Conservation (phyloP, 2,888 invertebrate species). For the Stenichneumon culpator region DNA sequence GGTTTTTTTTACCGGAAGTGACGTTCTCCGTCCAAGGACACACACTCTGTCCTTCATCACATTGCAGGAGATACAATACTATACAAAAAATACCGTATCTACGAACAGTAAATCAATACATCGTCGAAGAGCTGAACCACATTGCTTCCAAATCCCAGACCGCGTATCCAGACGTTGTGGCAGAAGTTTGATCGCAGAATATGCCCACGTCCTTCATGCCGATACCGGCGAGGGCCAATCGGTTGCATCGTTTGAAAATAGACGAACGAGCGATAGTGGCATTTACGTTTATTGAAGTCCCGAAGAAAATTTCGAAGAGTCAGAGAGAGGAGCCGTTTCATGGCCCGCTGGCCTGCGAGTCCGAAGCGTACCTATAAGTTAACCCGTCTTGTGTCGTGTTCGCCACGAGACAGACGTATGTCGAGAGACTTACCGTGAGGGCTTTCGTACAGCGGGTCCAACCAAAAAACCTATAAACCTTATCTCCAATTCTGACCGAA, state of each 20-base stretch:
- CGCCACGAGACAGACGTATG: conserved; percentile 41
- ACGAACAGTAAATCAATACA: not conserved
- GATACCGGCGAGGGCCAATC: not conserved
- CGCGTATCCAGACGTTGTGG: not conserved
- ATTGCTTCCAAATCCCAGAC: not conserved
- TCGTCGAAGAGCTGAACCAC: not conserved
- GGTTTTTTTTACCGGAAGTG: no score
- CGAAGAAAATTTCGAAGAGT: not conserved
- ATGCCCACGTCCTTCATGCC: not conserved
- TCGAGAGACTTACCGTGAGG: conserved; percentile 62
- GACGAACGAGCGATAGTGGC: not conserved
- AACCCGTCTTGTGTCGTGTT: conserved; percentile 7
- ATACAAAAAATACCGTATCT: no score
- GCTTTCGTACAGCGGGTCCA: conserved; percentile 60
- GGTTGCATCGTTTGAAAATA: not conserved
- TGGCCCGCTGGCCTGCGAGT: conserved; percentile 24
- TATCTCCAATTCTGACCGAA: conserved; percentile 81
- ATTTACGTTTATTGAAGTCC: not conserved
- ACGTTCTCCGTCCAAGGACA: no score
- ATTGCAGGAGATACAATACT: no score
- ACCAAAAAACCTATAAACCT: conserved; percentile 77
- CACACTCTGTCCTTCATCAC: no score
- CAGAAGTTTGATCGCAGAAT: not conserved
- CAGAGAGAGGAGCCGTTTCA: conserved; percentile 5
- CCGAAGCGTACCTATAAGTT: conserved; percentile 18